Conservation (phyloP, 37 sponge, comb jelly and placozoan species). For the Chondrosia reniformis region DNA sequence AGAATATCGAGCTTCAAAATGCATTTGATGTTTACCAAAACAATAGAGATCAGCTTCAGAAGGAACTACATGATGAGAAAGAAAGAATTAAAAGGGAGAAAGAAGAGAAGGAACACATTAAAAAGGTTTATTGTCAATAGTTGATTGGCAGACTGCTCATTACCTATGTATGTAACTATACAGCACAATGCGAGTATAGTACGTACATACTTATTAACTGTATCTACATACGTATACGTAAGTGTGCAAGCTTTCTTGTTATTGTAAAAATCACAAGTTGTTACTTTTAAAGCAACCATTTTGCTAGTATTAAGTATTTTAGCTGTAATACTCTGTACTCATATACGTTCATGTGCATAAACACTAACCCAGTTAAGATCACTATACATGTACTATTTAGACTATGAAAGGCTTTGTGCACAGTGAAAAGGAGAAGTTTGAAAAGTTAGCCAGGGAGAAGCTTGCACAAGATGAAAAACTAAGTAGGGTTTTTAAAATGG, state of each 20-base stretch:
- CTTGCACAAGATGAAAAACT: constrained; percentile 49
- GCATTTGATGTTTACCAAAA: constrained; percentile 43
- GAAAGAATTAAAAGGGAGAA: constrained; percentile 14
- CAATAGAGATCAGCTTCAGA: constrained; percentile 61
- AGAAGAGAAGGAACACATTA: constrained; percentile 22
- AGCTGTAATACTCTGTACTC: background rate
- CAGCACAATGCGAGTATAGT: background rate
- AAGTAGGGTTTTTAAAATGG: constrained; percentile 39
- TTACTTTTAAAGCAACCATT: background rate
- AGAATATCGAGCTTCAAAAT: constrained; percentile 48
- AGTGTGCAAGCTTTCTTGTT: too few relatives aligned
- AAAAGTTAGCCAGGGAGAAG: constrained; percentile 46
- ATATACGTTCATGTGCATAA: background rate
- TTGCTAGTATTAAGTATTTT: background rate
- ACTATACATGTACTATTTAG: background rate
- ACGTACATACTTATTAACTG: background rate
- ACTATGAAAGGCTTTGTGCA: constrained; percentile 64
- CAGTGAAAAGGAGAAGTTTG: constrained; percentile 66
- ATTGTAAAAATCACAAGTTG: too few relatives aligned
- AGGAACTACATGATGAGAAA: constrained; percentile 31
- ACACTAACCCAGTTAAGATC: background rate
- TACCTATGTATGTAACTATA: background rate
- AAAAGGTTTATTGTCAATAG: background rate
- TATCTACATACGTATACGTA: background rate
- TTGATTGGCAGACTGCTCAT: background rate